Conservation (phyloP, 2,888 invertebrate genomes). For the Cactoblastis cactorum region DNA sequence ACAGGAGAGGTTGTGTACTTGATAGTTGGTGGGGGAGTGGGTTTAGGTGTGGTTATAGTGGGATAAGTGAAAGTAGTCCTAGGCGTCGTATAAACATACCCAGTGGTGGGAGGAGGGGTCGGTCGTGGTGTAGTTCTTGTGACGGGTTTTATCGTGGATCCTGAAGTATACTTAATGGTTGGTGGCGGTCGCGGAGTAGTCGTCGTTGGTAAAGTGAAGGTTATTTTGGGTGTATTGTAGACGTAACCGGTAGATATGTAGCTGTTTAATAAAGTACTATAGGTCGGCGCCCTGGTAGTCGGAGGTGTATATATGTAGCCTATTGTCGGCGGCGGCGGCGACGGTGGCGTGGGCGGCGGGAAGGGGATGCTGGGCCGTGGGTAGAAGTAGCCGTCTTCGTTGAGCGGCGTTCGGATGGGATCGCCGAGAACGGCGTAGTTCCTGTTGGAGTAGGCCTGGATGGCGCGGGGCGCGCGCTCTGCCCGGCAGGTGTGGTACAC, state of each 20-base stretch:
- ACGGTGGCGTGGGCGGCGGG: constrained; percentile 29
- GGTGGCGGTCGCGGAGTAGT: constrained; percentile 2
- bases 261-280: constrained; percentile 11
- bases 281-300: constrained; percentile 14
- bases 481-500: constrained; percentile 59
- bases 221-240: constrained; percentile 7
- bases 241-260: constrained; percentile 16
- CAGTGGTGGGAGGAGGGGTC: constrained; percentile 10
- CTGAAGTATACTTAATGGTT: background rate
- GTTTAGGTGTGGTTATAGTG: constrained; percentile 11
- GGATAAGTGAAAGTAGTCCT: constrained; percentile 12
- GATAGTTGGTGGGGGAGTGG: constrained; percentile 16
- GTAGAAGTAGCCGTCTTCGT: constrained; percentile 74
- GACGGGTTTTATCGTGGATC: background rate
- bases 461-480: constrained; percentile 51
- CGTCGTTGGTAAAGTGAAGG: background rate
- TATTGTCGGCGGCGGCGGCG: constrained; percentile 12
- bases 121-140: constrained; percentile 13
- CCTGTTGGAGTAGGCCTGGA: constrained; percentile 51
- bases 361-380: constrained; percentile 64
- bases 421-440: constrained; percentile 65
- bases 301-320: constrained; percentile 2
- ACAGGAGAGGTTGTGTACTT: constrained; percentile 7
- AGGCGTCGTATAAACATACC: constrained; percentile 15
- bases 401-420: constrained; percentile 54